Percentiles rank a stretch among this genome's conserved stretches.
Evolutionary conservation across 2,797 vertebrate genomes (phyloP).

Genomic region (Dipus sagitta): DNA sequence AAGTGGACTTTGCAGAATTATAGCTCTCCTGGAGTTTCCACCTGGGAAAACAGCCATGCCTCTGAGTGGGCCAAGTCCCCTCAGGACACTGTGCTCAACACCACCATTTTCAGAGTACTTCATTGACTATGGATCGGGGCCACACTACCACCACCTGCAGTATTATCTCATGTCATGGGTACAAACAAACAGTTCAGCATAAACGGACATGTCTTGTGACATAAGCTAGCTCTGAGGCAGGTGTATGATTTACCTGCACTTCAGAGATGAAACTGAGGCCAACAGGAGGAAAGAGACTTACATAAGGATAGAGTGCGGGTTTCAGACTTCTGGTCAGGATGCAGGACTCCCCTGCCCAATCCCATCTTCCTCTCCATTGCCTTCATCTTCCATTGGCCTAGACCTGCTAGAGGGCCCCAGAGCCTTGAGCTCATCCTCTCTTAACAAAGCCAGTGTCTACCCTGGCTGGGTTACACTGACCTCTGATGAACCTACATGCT

Average conservation of each 20-base stretch:
- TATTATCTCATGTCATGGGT: too few species aligned
- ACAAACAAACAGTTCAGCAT: background rate
- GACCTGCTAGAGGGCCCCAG: background rate
- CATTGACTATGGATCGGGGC: background rate
- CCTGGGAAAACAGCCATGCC: background rate
- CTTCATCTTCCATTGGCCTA: background rate
- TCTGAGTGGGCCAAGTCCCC: background rate
- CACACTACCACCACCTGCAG: background rate
- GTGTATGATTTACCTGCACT: background rate
- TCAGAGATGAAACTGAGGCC: constrained; percentile 67
- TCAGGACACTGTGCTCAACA: background rate
- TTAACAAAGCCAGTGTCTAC: background rate
- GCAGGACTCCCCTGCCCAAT: background rate
- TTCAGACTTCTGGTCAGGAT: background rate
- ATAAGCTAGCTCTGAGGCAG: background rate
- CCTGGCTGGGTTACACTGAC: background rate
- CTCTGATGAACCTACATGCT: background rate
- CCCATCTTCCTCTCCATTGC: background rate
- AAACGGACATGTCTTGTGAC: background rate
- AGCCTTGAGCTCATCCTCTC: background rate
- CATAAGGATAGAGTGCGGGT: background rate
- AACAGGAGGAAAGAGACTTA: constrained; percentile 5
- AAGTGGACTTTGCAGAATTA: background rate
- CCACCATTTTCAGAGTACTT: background rate
- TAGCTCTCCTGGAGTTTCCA: background rate